Conservation (phyloP, 2,888 invertebrate species). For the Hirtodrosophila confusa region DNA sequence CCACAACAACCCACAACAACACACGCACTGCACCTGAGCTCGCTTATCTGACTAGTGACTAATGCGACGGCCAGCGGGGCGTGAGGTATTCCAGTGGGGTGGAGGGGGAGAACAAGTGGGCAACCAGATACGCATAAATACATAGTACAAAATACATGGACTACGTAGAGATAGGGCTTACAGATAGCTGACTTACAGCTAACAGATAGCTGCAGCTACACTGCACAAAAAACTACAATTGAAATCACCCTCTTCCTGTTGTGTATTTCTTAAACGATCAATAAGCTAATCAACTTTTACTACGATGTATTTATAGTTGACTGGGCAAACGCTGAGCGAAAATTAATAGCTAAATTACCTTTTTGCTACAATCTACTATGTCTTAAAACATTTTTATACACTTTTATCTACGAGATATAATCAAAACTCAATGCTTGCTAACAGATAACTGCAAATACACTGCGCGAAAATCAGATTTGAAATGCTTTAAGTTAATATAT, state of each 20-base stretch:
- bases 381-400: too few relatives aligned
- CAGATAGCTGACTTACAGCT: not conserved
- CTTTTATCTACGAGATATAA: too few relatives aligned
- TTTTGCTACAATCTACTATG: too few relatives aligned
- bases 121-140: constrained; percentile 41
- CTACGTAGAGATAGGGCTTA: constrained; percentile 15
- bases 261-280: too few relatives aligned
- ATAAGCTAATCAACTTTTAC: too few relatives aligned
- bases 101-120: constrained; percentile 18
- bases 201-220: constrained; percentile 32
- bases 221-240: constrained; percentile 22
- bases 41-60: constrained; percentile 45
- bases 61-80: constrained; percentile 13
- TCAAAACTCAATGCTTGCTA: too few relatives aligned
- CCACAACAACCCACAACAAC: constrained; percentile 5
- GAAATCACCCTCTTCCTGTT: too few relatives aligned
- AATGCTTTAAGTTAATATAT: too few relatives aligned
- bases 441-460: too few relatives aligned
- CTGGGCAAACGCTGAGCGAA: not conserved
- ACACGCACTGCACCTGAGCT: constrained; percentile 15
- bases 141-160: constrained; percentile 26
- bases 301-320: too few relatives aligned
- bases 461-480: too few relatives aligned
- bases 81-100: not conserved
- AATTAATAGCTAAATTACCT: not conserved